phyloP scores from a whole-genome alignment of 1,140 invertebrate species.

The Drosophila seguyi region DNA sequence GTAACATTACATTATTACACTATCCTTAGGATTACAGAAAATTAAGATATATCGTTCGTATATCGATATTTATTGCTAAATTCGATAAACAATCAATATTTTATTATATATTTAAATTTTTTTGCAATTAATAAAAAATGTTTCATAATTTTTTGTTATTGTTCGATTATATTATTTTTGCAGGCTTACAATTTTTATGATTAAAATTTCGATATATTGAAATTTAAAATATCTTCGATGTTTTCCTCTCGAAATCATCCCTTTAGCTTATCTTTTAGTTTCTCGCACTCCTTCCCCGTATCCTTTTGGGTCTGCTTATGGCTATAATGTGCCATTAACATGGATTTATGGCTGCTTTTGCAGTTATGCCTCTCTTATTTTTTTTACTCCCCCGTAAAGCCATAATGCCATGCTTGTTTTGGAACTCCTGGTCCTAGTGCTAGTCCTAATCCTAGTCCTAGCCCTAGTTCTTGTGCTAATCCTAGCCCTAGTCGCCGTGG shows the following conservation, averaged over 20 bases:
- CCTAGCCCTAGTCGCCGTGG: constrained; percentile 21
- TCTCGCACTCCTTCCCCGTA: too few relatives aligned
- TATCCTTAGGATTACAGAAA: too few relatives aligned
- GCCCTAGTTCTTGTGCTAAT: constrained; percentile 25
- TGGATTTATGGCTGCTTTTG: constrained; percentile 40
- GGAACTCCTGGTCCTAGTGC: background rate
- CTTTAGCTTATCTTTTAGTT: background rate
- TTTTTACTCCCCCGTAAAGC: background rate
- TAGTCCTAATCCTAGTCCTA: constrained; percentile 21
- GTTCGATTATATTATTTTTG: too few relatives aligned
- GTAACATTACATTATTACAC: too few relatives aligned
- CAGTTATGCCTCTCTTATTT: background rate
- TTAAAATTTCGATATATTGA: background rate
- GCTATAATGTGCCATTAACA: background rate
- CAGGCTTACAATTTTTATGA: too few relatives aligned
- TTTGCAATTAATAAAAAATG: too few relatives aligned
- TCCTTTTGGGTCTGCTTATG: background rate
- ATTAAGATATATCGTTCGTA: too few relatives aligned
- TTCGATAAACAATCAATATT: too few relatives aligned
- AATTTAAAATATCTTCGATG: background rate
- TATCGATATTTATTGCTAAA: too few relatives aligned
- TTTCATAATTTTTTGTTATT: too few relatives aligned
- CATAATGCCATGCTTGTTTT: constrained; percentile 2
- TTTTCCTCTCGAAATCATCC: background rate
- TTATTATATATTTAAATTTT: too few relatives aligned